These are phyloP conservation scores for Lithodes maja DNA, from an alignment of 2,888 invertebrate species.

Conservation along the genomic window DNA sequence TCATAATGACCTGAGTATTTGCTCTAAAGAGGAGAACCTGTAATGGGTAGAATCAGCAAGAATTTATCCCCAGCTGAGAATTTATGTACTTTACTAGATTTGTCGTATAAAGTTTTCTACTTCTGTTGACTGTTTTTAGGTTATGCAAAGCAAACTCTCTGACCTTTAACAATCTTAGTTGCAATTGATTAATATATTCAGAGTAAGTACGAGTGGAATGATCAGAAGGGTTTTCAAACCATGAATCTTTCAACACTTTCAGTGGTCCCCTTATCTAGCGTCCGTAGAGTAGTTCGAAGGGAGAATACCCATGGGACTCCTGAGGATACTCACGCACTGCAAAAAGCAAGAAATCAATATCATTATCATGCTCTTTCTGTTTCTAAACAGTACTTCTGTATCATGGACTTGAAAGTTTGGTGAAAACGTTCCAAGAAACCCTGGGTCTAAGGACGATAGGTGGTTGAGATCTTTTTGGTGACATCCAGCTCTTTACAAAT, in stretches of 20 bases:
- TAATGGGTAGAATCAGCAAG: neutral
- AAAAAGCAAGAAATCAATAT: neutral
- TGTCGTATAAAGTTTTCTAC: constrained; percentile 3
- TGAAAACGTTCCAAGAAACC: constrained; percentile 27
- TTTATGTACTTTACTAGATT: neutral
- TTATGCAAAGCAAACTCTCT: constrained; percentile 11
- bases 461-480: neutral
- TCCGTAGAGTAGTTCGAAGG: constrained; percentile 7
- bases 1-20: constrained; percentile 7
- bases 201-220: neutral
- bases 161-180: neutral
- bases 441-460: constrained; percentile 2
- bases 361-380: neutral
- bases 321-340: neutral
- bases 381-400: constrained; percentile 18
- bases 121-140: neutral
- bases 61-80: neutral
- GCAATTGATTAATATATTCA: neutral
- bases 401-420: constrained; percentile 15
- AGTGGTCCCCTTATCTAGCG: neutral
- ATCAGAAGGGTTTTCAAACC: neutral
- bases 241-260: constrained; percentile 10
- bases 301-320: constrained; percentile 25
- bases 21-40: neutral
- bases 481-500: neutral